Evolutionary conservation across 2,888 invertebrate genomes (phyloP).

Genomic region (Monopis laevigella): DNA sequence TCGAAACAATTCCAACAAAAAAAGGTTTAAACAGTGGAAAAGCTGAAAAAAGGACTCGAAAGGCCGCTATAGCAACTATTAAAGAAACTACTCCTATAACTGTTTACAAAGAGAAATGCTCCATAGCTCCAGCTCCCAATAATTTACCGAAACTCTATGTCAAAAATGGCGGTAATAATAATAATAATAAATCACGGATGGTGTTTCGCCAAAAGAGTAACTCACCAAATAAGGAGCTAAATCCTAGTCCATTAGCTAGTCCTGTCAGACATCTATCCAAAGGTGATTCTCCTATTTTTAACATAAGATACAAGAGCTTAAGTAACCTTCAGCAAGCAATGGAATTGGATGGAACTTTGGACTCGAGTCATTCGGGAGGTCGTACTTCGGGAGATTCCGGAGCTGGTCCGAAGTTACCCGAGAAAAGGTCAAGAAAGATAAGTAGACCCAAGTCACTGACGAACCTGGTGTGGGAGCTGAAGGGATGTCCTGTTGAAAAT

Average conservation of each 20-base stretch:
- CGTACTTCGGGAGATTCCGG: conserved; percentile 87
- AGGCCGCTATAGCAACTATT: conserved; percentile 64
- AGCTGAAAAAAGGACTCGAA: conserved; percentile 80
- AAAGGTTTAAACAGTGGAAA: conserved; percentile 68
- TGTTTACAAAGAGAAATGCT: conserved; percentile 68
- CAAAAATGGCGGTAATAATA: conserved; percentile 75
- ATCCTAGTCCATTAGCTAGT: conserved; percentile 68
- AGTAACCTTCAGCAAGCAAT: conserved; percentile 79
- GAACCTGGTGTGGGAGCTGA: conserved; percentile 85
- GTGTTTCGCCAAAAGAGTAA: conserved; percentile 76
- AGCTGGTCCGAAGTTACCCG: conserved; percentile 80
- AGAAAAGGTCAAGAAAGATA: conserved; percentile 82
- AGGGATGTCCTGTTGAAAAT: conserved; percentile 53
- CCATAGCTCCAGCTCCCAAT: conserved; percentile 53
- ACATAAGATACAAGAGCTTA: conserved; percentile 75
- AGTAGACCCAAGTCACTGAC: conserved; percentile 87
- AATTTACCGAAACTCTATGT: conserved; percentile 81
- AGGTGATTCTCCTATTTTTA: conserved; percentile 80
- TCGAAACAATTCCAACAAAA: conserved; percentile 90
- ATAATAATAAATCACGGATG: conserved; percentile 71
- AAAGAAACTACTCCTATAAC: conserved; percentile 63
- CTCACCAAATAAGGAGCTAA: conserved; percentile 75
- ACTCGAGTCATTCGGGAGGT: conserved; percentile 89
- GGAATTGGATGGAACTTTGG: conserved; percentile 84
- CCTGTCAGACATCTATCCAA: conserved; percentile 65